These are phyloP conservation scores for Leptothorax acervorum DNA, from an alignment of 2,888 invertebrate species.

Conservation along the genomic window DNA sequence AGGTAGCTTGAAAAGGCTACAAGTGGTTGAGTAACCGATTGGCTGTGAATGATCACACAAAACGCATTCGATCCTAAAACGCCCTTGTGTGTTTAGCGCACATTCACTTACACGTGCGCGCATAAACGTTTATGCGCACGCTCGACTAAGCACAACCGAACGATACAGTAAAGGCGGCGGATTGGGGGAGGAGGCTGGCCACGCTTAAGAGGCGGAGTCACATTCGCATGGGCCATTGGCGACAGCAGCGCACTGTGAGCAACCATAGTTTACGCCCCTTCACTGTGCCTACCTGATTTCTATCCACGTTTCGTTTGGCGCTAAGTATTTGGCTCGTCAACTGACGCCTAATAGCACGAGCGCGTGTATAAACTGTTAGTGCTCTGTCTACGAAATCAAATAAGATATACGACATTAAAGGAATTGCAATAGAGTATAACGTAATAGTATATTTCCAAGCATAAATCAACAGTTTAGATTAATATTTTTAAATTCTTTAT, in stretches of 20 bases:
- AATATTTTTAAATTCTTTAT: not conserved
- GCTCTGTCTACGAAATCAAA: constrained; percentile 14
- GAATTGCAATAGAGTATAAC: not conserved
- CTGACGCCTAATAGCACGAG: constrained; percentile 34
- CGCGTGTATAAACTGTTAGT: constrained; percentile 14
- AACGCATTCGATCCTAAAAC: constrained; percentile 47
- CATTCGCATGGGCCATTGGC: constrained; percentile 83
- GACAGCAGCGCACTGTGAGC: constrained; percentile 81
- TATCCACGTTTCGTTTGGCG: constrained; percentile 24
- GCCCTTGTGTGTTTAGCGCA: constrained; percentile 42
- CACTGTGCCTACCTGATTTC: constrained; percentile 65
- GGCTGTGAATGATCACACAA: constrained; percentile 44
- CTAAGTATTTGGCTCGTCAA: constrained; percentile 37
- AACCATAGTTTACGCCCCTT: constrained; percentile 78
- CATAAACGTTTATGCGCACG: constrained; percentile 67
- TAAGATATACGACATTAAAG: constrained; percentile 17
- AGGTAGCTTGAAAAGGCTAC: constrained; percentile 49
- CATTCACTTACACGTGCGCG: constrained; percentile 47
- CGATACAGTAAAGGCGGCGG: constrained; percentile 63
- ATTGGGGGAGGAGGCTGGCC: constrained; percentile 65
- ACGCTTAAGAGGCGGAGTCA: constrained; percentile 81
- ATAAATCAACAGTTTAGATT: not conserved
- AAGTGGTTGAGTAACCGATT: constrained; percentile 67
- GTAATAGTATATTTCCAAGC: not conserved
- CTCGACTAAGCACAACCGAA: constrained; percentile 70